Evolutionary conservation across 2,797 vertebrate genomes (phyloP).

Genomic region (Myotis vivesi): DNA sequence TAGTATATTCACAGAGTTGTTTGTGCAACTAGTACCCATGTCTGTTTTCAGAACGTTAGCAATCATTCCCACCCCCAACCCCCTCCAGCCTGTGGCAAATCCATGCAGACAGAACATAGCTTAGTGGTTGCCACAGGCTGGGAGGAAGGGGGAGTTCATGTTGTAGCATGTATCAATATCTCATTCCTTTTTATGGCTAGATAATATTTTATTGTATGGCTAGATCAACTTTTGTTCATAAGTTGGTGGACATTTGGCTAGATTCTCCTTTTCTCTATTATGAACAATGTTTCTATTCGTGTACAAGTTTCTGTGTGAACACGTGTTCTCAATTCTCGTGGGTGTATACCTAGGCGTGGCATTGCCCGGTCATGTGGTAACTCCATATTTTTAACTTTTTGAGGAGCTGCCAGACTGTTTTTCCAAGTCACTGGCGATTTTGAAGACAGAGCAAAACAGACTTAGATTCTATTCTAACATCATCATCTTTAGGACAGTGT

Average conservation of each 20-base stretch:
- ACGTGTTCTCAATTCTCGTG: neutral
- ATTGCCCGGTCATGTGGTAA: neutral
- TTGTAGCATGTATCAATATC: neutral
- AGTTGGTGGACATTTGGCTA: neutral
- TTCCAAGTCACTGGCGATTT: neutral
- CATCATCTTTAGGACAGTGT: neutral
- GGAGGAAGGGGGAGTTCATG: neutral
- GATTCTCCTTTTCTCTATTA: neutral
- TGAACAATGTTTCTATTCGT: neutral
- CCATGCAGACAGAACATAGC: too few relatives aligned
- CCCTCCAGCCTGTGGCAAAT: neutral
- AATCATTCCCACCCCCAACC: accelerated
- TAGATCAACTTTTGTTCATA: neutral
- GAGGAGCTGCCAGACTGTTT: neutral
- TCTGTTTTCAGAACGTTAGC: neutral
- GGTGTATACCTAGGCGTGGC: neutral
- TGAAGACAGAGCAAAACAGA: neutral
- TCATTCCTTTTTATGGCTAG: neutral
- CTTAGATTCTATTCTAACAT: neutral
- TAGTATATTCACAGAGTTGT: neutral
- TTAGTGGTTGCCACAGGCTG: too few relatives aligned
- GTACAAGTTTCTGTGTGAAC: neutral
- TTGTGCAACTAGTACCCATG: too few relatives aligned
- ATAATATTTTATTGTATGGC: neutral
- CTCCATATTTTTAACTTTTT: neutral